Base-by-base conservation (phyloP, 2,888 invertebrate genomes). In the Thalpophila matura region DNA sequence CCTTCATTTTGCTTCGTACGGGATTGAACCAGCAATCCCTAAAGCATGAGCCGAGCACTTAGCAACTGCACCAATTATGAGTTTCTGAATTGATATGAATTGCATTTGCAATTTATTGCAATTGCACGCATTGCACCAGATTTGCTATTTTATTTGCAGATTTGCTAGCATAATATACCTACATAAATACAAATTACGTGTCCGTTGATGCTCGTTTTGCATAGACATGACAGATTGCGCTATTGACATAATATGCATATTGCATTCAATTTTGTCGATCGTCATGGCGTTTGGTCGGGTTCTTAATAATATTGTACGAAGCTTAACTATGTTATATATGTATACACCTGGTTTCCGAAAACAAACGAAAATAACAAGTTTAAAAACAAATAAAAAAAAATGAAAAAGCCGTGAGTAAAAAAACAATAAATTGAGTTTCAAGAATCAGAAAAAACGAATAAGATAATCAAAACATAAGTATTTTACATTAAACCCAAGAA, bases 211-310 rank as follows among this genome's bases (percentile, higher is more conserved):
- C 18, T 42, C 59, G 46, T 51, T 68, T 68, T 74, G 59, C 68
- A 68, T 68, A 74, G 31, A 47, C 74, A 58, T 58, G 68, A 68
- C 58, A 27, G 45, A 65, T 74, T 50, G 68, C 31, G 22, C 50
- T 31, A 68, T 74, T 67, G 74, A 74, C 35, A 29, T 50, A 45
- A 35, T 46, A 63, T 65, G 43, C 58, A 66, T 33, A 66, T 66
- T 72, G 47, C 73, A 50, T 57, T 67, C 27, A 46, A 43, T 51
- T 73, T 37, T 51, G 50, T 40, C 40, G 18, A 57, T 51, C 33
- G 10, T 2, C 35, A 26, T 7, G 7, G 6, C 45, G 22, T 40
- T 35, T 14, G n/a, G 0, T 46, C n/a, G 7, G 4, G 4, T 2
- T 12, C 7, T 50, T 43, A 55, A 43, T 10, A 33, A 20, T 31